A percentile compares a stretch with the other conserved stretches of the same genome.
phyloP scores from a whole-genome alignment of 2,113 vertebrate genomes.

The Rana temporaria region DNA sequence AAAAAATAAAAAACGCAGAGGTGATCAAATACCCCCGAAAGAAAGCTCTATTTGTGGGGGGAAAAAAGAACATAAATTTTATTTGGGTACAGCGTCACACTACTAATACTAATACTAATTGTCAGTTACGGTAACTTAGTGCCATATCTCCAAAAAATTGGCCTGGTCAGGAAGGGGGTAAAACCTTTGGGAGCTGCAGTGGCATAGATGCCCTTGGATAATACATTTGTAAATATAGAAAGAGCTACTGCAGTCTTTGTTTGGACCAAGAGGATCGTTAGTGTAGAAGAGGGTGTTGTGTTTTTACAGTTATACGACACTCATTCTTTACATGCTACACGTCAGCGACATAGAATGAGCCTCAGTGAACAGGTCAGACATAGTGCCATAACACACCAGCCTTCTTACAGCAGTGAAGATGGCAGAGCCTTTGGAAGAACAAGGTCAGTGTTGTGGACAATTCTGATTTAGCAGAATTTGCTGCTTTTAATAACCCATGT shows the following conservation, averaged over 20 bases:
- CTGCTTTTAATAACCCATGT: slow-evolving; percentile 23
- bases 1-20: too few species aligned
- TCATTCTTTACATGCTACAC: slow-evolving; percentile 31
- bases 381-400: not conserved
- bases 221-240: too few species aligned
- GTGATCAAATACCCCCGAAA: too few species aligned
- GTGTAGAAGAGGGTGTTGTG: not conserved
- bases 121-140: too few species aligned
- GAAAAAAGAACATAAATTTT: too few species aligned
- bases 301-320: slow-evolving; percentile 43
- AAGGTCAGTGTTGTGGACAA: slow-evolving; percentile 42
- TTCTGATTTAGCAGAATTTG: slow-evolving; percentile 29
- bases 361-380: slow-evolving; percentile 1
- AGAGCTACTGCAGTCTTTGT: not conserved
- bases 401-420: slow-evolving; percentile 18
- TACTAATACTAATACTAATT: too few species aligned
- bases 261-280: not conserved
- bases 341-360: not conserved
- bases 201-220: too few species aligned
- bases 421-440: slow-evolving; percentile 42
- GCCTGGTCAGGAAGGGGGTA: too few species aligned
- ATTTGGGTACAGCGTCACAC: too few species aligned
- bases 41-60: too few species aligned
- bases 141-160: too few species aligned
- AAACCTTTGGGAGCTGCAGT: too few species aligned